These are phyloP conservation scores for Dipodomys merriami DNA, from an alignment of 2,113 vertebrate genomes.

Conservation along the genomic window DNA sequence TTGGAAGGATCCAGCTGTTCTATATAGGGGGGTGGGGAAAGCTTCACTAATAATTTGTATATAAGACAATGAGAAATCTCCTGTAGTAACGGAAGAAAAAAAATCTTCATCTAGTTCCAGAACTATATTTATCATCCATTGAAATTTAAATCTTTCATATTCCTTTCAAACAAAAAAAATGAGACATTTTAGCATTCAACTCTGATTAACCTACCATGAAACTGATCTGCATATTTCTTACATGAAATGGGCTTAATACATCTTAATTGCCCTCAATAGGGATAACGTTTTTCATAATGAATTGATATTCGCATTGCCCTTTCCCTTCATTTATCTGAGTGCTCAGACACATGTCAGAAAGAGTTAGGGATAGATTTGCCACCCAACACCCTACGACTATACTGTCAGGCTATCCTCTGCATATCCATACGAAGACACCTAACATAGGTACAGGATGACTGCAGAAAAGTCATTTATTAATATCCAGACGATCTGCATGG, in stretches of 20 bases:
- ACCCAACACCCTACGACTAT: background rate
- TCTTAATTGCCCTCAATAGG: slow-evolving; percentile 73
- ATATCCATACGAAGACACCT: slow-evolving; percentile 10
- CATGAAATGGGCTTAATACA: slow-evolving; percentile 75
- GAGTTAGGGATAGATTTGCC: slow-evolving; percentile 49
- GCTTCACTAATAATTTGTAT: background rate
- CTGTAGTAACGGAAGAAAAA: background rate
- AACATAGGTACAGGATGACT: background rate
- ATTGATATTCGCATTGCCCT: slow-evolving; percentile 47
- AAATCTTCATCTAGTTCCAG: slow-evolving; percentile 44
- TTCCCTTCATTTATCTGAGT: slow-evolving; percentile 73
- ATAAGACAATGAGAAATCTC: background rate
- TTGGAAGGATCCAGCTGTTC: background rate
- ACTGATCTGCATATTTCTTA: slow-evolving; percentile 78
- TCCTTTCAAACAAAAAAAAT: slow-evolving; percentile 70
- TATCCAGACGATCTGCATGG: slow-evolving; percentile 27
- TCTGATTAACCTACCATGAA: slow-evolving; percentile 80
- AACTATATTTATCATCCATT: slow-evolving; percentile 44
- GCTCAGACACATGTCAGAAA: slow-evolving; percentile 56
- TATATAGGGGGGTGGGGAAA: background rate
- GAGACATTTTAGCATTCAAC: slow-evolving; percentile 74
- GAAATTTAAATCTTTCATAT: slow-evolving; percentile 74
- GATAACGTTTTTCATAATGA: slow-evolving; percentile 81
- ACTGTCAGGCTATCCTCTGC: background rate
- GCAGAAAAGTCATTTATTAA: background rate